These are phyloP conservation scores for Gavia stellata DNA, from an alignment of 2,113 vertebrate species.

Conservation along the genomic window DNA sequence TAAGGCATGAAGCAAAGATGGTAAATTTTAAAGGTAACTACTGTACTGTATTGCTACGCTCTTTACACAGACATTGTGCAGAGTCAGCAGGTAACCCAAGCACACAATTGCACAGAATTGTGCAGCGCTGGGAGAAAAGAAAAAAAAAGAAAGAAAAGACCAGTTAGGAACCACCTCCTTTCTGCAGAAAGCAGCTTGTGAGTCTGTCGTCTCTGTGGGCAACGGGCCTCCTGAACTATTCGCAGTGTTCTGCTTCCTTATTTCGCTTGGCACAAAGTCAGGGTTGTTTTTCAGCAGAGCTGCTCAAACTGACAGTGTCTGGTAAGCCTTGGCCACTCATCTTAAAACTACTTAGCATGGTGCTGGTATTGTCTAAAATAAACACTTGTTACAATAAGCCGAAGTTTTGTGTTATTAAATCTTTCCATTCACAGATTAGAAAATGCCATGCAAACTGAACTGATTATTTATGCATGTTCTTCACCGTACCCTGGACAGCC, in stretches of 20 bases:
- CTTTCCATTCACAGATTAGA: background rate
- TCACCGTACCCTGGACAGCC: background rate
- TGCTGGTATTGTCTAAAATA: background rate
- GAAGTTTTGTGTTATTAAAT: background rate
- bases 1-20: background rate
- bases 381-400: background rate
- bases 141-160: background rate
- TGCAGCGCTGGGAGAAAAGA: background rate
- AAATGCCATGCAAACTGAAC: background rate
- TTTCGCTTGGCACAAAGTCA: conserved; percentile 53
- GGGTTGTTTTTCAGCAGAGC: conserved; percentile 47
- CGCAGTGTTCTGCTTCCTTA: conserved; percentile 45
- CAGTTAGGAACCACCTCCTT: background rate
- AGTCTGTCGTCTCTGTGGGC: conserved; percentile 26
- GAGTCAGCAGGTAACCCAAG: background rate
- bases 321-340: background rate
- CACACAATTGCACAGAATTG: fast-evolving
- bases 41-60: background rate
- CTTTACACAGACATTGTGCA: background rate
- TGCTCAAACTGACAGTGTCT: conserved; percentile 3
- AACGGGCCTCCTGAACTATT: background rate
- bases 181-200: background rate
- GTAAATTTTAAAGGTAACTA: background rate
- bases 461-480: background rate
- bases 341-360: background rate